These are phyloP conservation scores for Oenanthe melanoleuca DNA, from an alignment of 2,113 vertebrate species.

Conservation along the genomic window DNA sequence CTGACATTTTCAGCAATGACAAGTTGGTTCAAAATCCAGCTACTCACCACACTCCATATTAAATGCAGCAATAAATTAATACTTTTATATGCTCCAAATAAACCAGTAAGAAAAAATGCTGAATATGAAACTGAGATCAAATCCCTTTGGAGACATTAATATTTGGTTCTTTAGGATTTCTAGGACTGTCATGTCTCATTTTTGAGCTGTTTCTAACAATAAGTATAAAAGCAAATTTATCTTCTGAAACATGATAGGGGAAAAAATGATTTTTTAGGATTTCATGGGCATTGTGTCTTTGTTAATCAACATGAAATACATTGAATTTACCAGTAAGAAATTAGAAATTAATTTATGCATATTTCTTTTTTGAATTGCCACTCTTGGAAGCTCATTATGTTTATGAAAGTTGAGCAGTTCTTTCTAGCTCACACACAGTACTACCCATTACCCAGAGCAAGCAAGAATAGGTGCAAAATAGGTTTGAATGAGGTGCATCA, in stretches of 20 bases:
- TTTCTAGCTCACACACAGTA: background rate
- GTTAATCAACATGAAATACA: background rate
- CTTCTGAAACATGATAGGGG: background rate
- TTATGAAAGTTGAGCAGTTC: background rate
- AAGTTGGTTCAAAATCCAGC: background rate
- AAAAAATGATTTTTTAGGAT: background rate
- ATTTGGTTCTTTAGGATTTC: background rate
- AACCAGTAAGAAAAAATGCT: background rate
- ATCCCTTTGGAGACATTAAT: background rate
- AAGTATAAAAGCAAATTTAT: slow-evolving; percentile 9
- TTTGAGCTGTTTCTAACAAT: background rate
- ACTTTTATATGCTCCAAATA: background rate
- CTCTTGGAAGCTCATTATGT: background rate
- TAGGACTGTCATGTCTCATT: background rate
- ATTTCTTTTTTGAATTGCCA: background rate
- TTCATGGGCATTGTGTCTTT: background rate
- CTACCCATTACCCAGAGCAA: background rate
- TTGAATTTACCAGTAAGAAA: slow-evolving; percentile 1
- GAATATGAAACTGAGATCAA: background rate
- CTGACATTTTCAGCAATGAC: background rate
- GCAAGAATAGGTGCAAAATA: background rate
- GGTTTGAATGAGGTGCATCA: background rate
- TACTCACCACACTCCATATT: background rate
- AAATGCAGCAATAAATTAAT: background rate
- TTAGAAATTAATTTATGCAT: background rate